Conservation (phyloP, 1,140 invertebrate species). For the Drosophila tropicalis region DNA sequence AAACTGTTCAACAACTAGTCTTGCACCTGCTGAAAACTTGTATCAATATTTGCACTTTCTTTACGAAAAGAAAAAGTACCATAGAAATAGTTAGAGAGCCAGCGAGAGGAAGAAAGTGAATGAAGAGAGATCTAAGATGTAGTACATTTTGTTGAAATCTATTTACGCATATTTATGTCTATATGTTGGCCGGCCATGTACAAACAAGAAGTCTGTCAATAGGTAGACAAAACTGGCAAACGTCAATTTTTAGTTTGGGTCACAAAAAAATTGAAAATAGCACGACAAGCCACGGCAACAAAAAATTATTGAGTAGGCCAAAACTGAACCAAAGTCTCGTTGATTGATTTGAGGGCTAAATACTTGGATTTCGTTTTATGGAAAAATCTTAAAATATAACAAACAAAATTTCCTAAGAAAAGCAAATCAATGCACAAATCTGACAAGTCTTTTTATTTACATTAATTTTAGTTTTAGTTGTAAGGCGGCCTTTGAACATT, state of each 20-base stretch:
- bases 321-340: background rate
- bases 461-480: background rate
- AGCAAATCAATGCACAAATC: background rate
- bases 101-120: background rate
- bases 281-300: background rate
- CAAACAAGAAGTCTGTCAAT: constrained; percentile 12
- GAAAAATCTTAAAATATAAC: background rate
- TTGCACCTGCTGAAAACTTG: constrained; percentile 13
- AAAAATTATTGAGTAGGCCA: background rate
- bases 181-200: constrained; percentile 12
- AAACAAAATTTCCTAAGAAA: too few species aligned
- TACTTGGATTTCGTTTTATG: background rate
- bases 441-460: background rate
- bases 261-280: constrained; percentile 13
- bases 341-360: background rate
- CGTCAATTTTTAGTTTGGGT: constrained; percentile 6
- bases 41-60: constrained; percentile 14
- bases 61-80: background rate
- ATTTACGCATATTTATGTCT: constrained; percentile 14
- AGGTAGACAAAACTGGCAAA: constrained; percentile 5
- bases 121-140: constrained; percentile 1
- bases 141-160: constrained; percentile 3
- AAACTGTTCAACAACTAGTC: constrained; percentile 6
- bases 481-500: constrained; percentile 30
- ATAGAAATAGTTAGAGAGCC: background rate